Base-by-base conservation (phyloP, 2,113 vertebrate genomes). In the Cyprichromis sp. region DNA sequence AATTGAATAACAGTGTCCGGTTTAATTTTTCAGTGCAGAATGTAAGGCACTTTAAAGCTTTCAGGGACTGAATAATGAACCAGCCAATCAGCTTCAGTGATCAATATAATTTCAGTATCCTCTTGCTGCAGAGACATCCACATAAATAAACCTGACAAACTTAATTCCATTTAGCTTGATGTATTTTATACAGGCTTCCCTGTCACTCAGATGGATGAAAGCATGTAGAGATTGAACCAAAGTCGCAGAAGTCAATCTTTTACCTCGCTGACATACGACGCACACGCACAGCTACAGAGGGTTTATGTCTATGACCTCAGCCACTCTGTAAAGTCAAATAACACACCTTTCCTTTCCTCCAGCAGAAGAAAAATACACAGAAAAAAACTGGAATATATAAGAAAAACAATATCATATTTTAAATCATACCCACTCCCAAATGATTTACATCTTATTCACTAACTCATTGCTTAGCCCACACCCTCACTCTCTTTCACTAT, bases 141-240 rank as follows among this genome's bases (percentile, higher is more conserved):
- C 88, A 95, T 92, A 91, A 93, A 94, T 94, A 91, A 93, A 79
- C 66, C 89, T 83, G 89, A 90, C 91, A 92, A 91, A 91, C 89
- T 50, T 90, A 92, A 95, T 92, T 94, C 90, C 87, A 94, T 94
- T 90, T 84, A 92, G 85, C 85, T 38, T 93, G 87, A 93, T 91
- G 93, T 90, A 91, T 89, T 91, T 93, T 84, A 79, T 88, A 86
- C 85, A 6, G 63, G 86, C 90, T 68, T 83, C 80, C 42, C 79
- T 88, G 80, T 92, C 88, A 91, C 93, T 92, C 83, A 88, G 54
- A 87, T 94, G 93, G 73, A 95, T 94, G 90, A 94, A 95, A 94
- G 82, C 57, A 79, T 92, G 86, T 82, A 90, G 88, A 90, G 85
- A 95, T 93, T 91, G 93, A 96, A 95, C 84, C 79, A 81, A 86